phyloP scores from a whole-genome alignment of 1,140 invertebrate species.

The Orchestia grillus region DNA sequence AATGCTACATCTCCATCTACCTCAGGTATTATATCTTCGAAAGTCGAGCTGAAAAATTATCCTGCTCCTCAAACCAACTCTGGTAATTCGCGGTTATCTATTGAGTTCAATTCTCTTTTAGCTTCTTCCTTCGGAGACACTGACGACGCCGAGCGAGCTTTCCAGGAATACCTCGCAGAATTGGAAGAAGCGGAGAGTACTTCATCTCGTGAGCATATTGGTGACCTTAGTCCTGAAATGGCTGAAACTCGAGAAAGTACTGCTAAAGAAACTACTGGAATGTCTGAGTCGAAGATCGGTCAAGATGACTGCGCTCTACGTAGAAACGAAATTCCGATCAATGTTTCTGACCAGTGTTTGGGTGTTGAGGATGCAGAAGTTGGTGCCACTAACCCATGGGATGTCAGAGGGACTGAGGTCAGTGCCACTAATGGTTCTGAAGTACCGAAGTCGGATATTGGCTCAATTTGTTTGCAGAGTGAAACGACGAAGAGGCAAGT shows the following conservation, averaged over 20 bases:
- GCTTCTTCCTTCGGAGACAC: not conserved
- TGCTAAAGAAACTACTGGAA: not conserved
- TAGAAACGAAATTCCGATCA: not conserved
- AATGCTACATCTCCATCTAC: not conserved
- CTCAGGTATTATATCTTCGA: no score
- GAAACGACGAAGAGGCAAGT: not conserved
- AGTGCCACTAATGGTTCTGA: not conserved
- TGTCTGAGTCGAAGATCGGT: not conserved
- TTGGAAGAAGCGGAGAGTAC: not conserved
- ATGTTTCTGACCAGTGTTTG: not conserved
- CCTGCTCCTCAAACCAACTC: no score
- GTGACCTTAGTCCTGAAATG: not conserved
- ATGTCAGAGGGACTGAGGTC: not conserved
- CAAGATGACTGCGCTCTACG: not conserved
- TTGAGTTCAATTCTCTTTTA: not conserved
- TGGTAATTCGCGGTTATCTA: not conserved
- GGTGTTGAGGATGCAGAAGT: not conserved
- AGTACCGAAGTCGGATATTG: not conserved
- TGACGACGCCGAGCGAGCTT: not conserved
- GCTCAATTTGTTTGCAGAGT: not conserved
- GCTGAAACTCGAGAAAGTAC: not conserved
- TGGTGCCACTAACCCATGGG: not conserved
- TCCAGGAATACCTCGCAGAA: not conserved
- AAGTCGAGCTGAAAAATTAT: no score
- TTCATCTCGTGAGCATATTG: not conserved